Evolutionary conservation across 2,113 vertebrate species (phyloP).

Genomic region (Nannospalax galili): DNA sequence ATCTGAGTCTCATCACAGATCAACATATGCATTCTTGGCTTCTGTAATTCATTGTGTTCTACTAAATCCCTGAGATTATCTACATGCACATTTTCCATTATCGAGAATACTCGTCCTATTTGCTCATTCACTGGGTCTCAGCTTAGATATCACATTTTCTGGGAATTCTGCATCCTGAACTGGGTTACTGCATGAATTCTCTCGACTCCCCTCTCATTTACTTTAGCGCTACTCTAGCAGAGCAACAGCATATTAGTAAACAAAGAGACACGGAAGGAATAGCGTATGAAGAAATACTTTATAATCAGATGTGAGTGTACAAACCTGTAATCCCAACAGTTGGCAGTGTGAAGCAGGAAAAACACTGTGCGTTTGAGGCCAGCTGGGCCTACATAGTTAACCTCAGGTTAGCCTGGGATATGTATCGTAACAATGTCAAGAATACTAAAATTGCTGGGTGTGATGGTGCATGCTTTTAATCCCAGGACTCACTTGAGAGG

Average conservation of each 20-base stretch:
- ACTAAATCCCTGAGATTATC: not conserved
- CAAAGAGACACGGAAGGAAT: not conserved
- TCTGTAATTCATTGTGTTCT: not conserved
- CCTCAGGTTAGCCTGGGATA: not conserved
- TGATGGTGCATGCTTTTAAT: too few relatives aligned
- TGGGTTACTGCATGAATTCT: not conserved
- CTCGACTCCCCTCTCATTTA: not conserved
- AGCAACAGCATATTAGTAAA: not conserved
- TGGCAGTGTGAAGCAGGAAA: not conserved
- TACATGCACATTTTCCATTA: not conserved
- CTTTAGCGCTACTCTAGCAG: not conserved
- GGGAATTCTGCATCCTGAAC: not conserved
- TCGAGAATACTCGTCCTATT: not conserved
- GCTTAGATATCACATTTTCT: not conserved
- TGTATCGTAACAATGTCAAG: too few relatives aligned
- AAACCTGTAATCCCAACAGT: not conserved
- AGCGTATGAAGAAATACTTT: not conserved
- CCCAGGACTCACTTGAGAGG: too few relatives aligned
- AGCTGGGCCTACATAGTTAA: not conserved
- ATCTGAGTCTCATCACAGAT: not conserved
- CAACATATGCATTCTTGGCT: not conserved
- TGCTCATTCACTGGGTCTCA: not conserved
- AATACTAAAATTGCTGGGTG: not conserved
- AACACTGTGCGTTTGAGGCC: not conserved
- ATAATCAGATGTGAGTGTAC: accelerated